Conservation (phyloP, 2,797 vertebrate genomes). For the Parauchenoglanis punctatus region DNA sequence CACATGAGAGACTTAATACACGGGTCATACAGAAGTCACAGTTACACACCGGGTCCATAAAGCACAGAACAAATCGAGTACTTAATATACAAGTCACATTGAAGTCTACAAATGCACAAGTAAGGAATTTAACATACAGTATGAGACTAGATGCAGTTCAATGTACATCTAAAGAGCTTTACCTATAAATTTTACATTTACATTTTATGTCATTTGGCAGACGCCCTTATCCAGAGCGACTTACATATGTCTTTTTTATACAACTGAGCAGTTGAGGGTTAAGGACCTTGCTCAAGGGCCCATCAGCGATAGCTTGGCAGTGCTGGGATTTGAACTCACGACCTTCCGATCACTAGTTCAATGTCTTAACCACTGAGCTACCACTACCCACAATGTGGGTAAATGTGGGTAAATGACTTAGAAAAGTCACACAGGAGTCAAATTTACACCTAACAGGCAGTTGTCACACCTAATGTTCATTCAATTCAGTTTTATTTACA, state of each 20-base stretch:
- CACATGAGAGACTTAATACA: constrained; percentile 17
- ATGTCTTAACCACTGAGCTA: too few relatives aligned
- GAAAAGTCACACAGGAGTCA: background rate
- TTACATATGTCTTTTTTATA: too few relatives aligned
- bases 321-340: too few relatives aligned
- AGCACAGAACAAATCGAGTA: background rate
- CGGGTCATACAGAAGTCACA: constrained; percentile 18
- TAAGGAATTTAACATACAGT: background rate
- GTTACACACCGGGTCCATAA: background rate
- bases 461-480: background rate
- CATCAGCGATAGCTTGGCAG: too few relatives aligned
- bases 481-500: background rate
- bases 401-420: too few relatives aligned
- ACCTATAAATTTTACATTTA: too few relatives aligned
- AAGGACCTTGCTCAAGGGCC: too few relatives aligned
- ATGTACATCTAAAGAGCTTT: background rate
- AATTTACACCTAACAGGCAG: background rate
- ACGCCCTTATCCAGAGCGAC: too few relatives aligned
- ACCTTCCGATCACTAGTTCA: too few relatives aligned
- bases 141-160: background rate
- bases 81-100: background rate
- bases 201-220: too few relatives aligned
- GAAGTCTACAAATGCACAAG: background rate
- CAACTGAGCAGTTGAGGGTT: too few relatives aligned
- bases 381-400: too few relatives aligned